Conservation (phyloP, 2,888 invertebrate genomes). For the Odontomyia ornata region DNA sequence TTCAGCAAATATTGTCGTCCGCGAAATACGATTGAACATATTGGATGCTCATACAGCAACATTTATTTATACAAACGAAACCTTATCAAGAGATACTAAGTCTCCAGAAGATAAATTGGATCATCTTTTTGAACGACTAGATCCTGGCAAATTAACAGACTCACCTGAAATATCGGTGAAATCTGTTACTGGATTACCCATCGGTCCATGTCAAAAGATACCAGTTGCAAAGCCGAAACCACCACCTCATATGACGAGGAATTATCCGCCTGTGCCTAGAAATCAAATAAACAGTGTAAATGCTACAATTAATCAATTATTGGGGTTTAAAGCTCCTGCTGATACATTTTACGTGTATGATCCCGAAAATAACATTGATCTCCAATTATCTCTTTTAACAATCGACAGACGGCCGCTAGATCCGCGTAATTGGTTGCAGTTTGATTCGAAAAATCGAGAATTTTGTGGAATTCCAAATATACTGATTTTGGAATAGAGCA, state of each 20-base stretch:
- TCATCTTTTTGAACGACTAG: constrained; percentile 69
- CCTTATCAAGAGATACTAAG: too few species aligned
- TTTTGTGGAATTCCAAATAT: too few species aligned
- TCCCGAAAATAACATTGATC: too few species aligned
- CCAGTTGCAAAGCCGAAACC: too few species aligned
- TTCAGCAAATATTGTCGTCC: constrained; percentile 60
- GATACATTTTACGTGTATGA: constrained; percentile 94
- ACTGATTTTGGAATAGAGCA: constrained; percentile 77
- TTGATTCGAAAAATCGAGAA: too few species aligned
- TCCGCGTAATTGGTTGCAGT: constrained; percentile 83
- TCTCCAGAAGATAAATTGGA: constrained; percentile 82
- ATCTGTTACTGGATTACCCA: too few species aligned
- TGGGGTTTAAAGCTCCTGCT: constrained; percentile 82
- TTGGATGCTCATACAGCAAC: constrained; percentile 66
- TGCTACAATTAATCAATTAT: too few species aligned
- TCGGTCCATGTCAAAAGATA: too few species aligned
- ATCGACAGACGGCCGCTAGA: constrained; percentile 75
- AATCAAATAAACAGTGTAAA: constrained; percentile 87
- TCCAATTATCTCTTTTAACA: constrained; percentile 76
- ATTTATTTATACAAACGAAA: too few species aligned
- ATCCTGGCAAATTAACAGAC: too few species aligned
- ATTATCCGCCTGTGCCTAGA: constrained; percentile 75
- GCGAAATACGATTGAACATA: constrained; percentile 60
- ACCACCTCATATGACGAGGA: too few species aligned
- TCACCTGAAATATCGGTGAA: too few species aligned